phyloP scores from a whole-genome alignment of 2,888 invertebrate genomes.

The Cryptosula pallasiana region DNA sequence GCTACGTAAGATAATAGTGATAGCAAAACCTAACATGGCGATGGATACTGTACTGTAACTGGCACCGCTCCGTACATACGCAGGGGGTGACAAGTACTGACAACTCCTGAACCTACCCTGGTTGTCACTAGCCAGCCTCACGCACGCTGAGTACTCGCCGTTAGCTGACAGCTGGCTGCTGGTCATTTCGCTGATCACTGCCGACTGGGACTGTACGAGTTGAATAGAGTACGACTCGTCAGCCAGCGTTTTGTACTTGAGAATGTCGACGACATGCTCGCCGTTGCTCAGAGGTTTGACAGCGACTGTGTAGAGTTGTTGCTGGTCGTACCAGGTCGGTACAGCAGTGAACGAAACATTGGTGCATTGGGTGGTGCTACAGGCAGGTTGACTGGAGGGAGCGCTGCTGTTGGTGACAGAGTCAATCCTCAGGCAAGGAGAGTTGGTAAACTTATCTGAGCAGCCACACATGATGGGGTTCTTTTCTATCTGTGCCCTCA shows the following conservation, averaged over 20 bases:
- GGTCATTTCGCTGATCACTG: neutral
- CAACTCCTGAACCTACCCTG: neutral
- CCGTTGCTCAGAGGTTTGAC: neutral
- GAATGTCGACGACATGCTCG: neutral
- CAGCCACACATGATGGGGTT: neutral
- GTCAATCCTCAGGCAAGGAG: neutral
- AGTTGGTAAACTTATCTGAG: neutral
- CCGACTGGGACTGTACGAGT: neutral
- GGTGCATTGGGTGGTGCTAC: too few relatives aligned
- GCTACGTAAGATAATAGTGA: too few relatives aligned
- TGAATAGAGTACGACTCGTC: neutral
- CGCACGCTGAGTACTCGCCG: neutral
- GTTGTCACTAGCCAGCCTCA: neutral
- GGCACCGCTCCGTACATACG: too few relatives aligned
- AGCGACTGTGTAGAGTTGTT: neutral
- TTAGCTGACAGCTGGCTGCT: neutral
- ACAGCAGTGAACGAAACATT: too few relatives aligned
- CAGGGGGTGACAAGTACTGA: neutral
- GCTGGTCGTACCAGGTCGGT: too few relatives aligned
- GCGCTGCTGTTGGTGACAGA: neutral
- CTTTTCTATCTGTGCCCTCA: neutral
- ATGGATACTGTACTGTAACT: too few relatives aligned
- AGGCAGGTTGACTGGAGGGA: neutral
- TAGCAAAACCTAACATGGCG: too few relatives aligned
- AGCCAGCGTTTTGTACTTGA: neutral